These are phyloP conservation scores for Manis crassicaudata DNA, from an alignment of 2,797 vertebrate genomes.

Conservation along the genomic window DNA sequence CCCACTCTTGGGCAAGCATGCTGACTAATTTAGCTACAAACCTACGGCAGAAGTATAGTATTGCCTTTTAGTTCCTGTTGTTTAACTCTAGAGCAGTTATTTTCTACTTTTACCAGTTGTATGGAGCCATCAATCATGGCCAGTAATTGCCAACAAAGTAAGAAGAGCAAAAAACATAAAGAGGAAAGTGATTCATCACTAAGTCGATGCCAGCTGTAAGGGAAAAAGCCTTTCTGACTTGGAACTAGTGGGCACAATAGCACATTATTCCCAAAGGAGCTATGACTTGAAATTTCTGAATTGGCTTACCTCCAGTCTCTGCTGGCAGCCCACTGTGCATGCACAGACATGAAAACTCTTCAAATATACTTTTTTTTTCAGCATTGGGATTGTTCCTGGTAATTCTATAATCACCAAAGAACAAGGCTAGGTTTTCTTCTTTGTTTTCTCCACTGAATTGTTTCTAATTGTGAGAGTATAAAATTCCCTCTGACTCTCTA, in stretches of 20 bases:
- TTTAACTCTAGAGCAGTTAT: slow-evolving; percentile 67
- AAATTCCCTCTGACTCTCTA: not conserved
- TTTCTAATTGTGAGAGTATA: not conserved
- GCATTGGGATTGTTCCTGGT: not conserved
- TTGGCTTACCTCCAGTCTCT: slow-evolving; percentile 76
- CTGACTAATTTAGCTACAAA: slow-evolving; percentile 48
- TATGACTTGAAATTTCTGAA: slow-evolving; percentile 82
- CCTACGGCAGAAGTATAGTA: slow-evolving; percentile 51
- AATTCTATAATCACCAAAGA: slow-evolving; percentile 10
- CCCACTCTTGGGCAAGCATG: slow-evolving; percentile 27
- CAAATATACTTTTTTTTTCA: not conserved
- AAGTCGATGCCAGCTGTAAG: slow-evolving; percentile 80
- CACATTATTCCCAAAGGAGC: slow-evolving; percentile 78
- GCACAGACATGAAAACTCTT: slow-evolving; percentile 66
- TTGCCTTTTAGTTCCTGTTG: slow-evolving; percentile 67
- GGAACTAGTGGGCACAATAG: slow-evolving; percentile 79
- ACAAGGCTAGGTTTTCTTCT: slow-evolving; percentile 26
- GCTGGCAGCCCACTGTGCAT: slow-evolving; percentile 70
- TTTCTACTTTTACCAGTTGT: slow-evolving; percentile 59
- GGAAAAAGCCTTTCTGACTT: slow-evolving; percentile 76
- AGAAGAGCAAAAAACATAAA: slow-evolving; percentile 73
- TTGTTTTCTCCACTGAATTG: slow-evolving; percentile 10
- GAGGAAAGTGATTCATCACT: slow-evolving; percentile 80
- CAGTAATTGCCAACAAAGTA: slow-evolving; percentile 74
- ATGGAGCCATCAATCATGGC: slow-evolving; percentile 74